phyloP scores from a whole-genome alignment of 2,888 invertebrate species.

The Limnephilus auricula region DNA sequence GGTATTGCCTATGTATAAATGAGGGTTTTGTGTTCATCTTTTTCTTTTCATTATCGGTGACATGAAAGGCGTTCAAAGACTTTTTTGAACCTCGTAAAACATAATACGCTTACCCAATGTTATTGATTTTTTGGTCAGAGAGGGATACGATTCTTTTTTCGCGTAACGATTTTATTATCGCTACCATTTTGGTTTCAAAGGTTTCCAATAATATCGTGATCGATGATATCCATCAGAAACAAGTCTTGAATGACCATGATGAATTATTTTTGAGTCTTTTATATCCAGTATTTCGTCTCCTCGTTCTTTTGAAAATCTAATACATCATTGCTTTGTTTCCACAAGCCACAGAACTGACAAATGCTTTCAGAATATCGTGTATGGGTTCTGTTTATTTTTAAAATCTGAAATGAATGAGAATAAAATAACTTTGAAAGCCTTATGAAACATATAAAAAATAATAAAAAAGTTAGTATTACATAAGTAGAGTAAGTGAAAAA shows the following conservation, averaged over 20 bases:
- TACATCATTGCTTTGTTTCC: not conserved
- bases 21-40: constrained; percentile 37
- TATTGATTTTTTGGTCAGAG: constrained; percentile 2
- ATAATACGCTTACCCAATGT: constrained; percentile 31
- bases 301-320: not conserved
- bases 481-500: no score
- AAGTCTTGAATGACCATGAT: not conserved
- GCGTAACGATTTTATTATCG: not conserved
- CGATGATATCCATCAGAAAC: not conserved
- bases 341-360: not conserved
- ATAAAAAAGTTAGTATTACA: no score
- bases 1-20: not conserved
- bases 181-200: not conserved
- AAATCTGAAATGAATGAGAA: no score
- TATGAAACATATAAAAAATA: no score
- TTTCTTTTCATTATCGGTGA: constrained; percentile 38
- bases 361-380: no score
- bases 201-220: not conserved
- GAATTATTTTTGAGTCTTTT: not conserved
- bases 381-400: no score
- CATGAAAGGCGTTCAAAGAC: constrained; percentile 43
- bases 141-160: not conserved
- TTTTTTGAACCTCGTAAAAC: constrained; percentile 11
- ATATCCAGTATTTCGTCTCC: not conserved
- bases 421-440: no score